Evolutionary conservation across 1,140 invertebrate species (phyloP).

Genomic region (Delia radicum): DNA sequence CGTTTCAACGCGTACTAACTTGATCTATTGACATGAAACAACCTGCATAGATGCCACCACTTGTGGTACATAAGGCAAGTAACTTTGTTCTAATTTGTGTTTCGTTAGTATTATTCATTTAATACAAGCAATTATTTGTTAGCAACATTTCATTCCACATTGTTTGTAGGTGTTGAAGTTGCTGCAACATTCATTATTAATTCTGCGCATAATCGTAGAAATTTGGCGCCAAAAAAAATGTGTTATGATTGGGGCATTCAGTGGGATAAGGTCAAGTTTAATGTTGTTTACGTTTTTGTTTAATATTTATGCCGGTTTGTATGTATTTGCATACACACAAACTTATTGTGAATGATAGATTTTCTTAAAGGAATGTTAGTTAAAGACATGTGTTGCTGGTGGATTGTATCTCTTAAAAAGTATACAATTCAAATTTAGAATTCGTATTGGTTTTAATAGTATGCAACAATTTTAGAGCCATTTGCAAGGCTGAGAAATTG

Average conservation of each 20-base stretch:
- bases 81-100: constrained; percentile 1
- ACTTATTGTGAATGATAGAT: too few relatives aligned
- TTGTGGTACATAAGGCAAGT: neutral
- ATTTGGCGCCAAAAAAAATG: neutral
- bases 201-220: neutral
- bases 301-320: neutral
- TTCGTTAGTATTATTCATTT: neutral
- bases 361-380: too few relatives aligned
- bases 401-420: too few relatives aligned
- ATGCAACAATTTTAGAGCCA: too few relatives aligned
- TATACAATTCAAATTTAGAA: too few relatives aligned
- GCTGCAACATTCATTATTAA: neutral
- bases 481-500: too few relatives aligned
- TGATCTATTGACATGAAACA: neutral
- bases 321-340: too few relatives aligned
- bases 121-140: neutral
- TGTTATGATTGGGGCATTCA: neutral
- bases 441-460: too few relatives aligned
- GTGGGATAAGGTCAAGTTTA: constrained; percentile 10
- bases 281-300: constrained; percentile 2
- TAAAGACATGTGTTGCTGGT: too few relatives aligned
- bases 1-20: constrained; percentile 3
- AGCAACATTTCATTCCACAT: neutral
- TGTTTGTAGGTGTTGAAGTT: neutral
- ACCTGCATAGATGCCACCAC: neutral